Conservation (phyloP, 2,888 invertebrate genomes). For the Drosophila mayaguana region DNA sequence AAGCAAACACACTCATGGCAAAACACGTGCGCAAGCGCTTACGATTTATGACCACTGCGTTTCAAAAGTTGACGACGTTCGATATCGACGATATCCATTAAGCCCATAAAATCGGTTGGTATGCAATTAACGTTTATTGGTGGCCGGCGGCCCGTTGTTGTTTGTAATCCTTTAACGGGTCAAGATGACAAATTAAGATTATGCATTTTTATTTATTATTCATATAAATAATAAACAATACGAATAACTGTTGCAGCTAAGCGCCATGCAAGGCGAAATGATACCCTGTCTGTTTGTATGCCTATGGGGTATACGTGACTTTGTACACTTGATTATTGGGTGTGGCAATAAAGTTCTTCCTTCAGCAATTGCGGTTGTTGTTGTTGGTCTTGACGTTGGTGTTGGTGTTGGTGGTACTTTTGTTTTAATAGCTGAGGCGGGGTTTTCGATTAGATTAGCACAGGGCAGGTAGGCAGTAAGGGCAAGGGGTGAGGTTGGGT, state of each 20-base stretch:
- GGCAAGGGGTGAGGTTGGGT: neutral
- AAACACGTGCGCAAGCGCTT: constrained; percentile 60
- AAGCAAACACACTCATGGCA: constrained; percentile 53
- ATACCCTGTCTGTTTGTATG: neutral
- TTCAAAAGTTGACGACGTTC: constrained; percentile 67
- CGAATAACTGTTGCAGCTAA: constrained; percentile 10
- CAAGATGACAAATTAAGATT: constrained; percentile 78
- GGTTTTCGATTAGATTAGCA: constrained; percentile 74
- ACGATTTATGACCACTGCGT: constrained; percentile 70
- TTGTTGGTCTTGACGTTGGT: constrained; percentile 1
- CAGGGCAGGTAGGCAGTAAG: neutral
- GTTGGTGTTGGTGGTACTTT: constrained; percentile 57
- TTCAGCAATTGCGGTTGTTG: constrained; percentile 43
- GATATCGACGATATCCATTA: constrained; percentile 81
- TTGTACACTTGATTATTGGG: constrained; percentile 48
- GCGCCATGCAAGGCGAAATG: constrained; percentile 22
- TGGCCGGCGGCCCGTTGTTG: constrained; percentile 48
- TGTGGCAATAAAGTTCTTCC: constrained; percentile 76
- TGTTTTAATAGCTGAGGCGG: constrained; percentile 69
- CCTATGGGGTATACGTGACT: constrained; percentile 35
- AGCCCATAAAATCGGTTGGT: constrained; percentile 80
- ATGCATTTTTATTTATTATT: constrained; percentile 71
- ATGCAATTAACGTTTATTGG: constrained; percentile 82
- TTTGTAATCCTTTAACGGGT: constrained; percentile 73
- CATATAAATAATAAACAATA: constrained; percentile 52